phyloP scores from a whole-genome alignment of 2,888 invertebrate species.

The Apamea sordens region DNA sequence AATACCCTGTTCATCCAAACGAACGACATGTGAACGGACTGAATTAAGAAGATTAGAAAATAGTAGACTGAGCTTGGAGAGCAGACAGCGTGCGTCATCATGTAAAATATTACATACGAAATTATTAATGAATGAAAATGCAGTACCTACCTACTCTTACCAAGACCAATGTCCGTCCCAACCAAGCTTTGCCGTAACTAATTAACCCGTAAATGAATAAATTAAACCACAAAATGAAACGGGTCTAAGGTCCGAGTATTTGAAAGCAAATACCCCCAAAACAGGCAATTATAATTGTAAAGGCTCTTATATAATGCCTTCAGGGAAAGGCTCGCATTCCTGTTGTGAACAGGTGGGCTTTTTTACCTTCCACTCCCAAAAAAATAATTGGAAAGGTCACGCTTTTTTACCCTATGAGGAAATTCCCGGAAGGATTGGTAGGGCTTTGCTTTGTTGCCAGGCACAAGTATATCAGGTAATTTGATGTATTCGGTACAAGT shows the following conservation, averaged over 20 bases:
- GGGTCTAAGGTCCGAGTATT: constrained; percentile 56
- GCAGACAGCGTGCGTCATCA: neutral
- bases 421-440: constrained; percentile 5
- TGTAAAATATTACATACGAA: neutral
- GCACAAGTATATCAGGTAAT: constrained; percentile 1
- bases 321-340: constrained; percentile 37
- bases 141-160: constrained; percentile 13
- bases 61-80: neutral
- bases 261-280: constrained; percentile 62
- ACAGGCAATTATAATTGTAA: constrained; percentile 63
- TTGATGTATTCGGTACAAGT: constrained; percentile 3
- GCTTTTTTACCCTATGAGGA: constrained; percentile 29
- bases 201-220: constrained; percentile 65
- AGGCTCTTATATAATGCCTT: constrained; percentile 50
- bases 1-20: too few species aligned
- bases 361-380: constrained; percentile 29
- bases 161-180: constrained; percentile 47
- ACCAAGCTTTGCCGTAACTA: constrained; percentile 45
- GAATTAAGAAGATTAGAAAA: neutral
- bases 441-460: constrained; percentile 1
- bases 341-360: constrained; percentile 37
- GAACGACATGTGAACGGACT: neutral
- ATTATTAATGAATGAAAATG: constrained; percentile 18
- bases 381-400: constrained; percentile 39
- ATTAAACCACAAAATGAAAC: constrained; percentile 60